phyloP scores from a whole-genome alignment of 2,888 invertebrate species.

The Brachypalpus laphriformis region DNA sequence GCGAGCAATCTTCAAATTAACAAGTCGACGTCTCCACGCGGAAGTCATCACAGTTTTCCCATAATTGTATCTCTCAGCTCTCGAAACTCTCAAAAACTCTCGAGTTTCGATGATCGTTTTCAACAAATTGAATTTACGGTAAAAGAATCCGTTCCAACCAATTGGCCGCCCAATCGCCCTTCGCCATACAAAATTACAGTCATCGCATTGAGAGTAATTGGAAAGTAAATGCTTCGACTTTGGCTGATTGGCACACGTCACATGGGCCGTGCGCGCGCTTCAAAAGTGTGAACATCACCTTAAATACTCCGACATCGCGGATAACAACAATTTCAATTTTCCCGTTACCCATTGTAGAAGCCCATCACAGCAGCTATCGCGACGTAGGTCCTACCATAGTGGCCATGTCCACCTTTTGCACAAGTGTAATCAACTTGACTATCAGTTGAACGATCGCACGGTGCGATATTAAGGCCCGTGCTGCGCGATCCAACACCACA shows the following conservation, averaged over 20 bases:
- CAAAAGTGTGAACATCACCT: conserved; percentile 66
- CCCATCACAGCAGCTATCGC: not conserved
- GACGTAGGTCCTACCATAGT: conserved; percentile 8
- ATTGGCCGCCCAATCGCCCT: conserved; percentile 45
- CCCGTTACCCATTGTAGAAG: conserved; percentile 51
- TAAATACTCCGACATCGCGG: conserved; percentile 16
- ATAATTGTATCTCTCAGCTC: not conserved
- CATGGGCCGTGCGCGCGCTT: not conserved
- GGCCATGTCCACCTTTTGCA: conserved; percentile 32
- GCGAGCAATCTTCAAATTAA: not conserved
- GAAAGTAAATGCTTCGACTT: conserved; percentile 50
- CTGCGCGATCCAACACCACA: conserved; percentile 21
- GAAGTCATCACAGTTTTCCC: not conserved
- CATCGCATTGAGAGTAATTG: conserved; percentile 51
- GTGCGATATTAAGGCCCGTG: conserved; percentile 58
- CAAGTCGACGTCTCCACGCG: conserved; percentile 2
- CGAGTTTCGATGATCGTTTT: not conserved
- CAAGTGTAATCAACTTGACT: conserved; percentile 57
- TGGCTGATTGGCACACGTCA: conserved; percentile 67
- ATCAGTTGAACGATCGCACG: conserved; percentile 46
- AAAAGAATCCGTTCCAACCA: conserved; percentile 38
- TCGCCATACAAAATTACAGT: conserved; percentile 41
- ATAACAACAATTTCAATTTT: conserved; percentile 58
- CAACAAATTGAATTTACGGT: conserved; percentile 57
- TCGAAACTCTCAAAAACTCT: not conserved